These are phyloP conservation scores for Agapostemon virescens DNA, from an alignment of 2,888 invertebrate species.

Conservation along the genomic window DNA sequence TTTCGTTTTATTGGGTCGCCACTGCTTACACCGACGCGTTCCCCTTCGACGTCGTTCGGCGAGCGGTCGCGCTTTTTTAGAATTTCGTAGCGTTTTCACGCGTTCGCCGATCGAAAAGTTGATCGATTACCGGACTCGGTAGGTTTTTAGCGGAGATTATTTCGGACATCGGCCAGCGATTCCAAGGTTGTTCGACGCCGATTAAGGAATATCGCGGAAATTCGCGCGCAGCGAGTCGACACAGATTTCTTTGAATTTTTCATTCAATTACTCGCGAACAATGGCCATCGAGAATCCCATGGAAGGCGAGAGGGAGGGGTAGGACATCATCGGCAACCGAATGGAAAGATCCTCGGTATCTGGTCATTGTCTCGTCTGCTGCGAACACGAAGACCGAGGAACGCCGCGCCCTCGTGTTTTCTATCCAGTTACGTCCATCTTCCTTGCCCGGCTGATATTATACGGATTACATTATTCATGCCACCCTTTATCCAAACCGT, in stretches of 20 bases:
- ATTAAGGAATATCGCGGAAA: background rate
- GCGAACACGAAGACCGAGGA: constrained; percentile 48
- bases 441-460: constrained; percentile 53
- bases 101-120: too few relatives aligned
- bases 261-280: constrained; percentile 13
- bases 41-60: too few relatives aligned
- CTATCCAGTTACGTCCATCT: constrained; percentile 58
- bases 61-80: background rate
- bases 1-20: background rate
- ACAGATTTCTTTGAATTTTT: background rate
- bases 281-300: background rate
- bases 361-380: constrained; percentile 30
- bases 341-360: constrained; percentile 8
- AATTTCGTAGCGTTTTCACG: too few relatives aligned
- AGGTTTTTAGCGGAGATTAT: background rate
- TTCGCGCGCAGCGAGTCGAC: background rate
- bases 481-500: constrained; percentile 59
- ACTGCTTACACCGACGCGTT: background rate
- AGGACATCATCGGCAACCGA: constrained; percentile 1
- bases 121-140: too few relatives aligned
- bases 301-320: background rate
- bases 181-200: background rate
- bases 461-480: constrained; percentile 69
- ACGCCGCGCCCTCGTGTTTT: constrained; percentile 48
- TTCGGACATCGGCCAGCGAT: background rate